These are phyloP conservation scores for Tapirus terrestris DNA, from an alignment of 2,113 vertebrate genomes.

Conservation along the genomic window DNA sequence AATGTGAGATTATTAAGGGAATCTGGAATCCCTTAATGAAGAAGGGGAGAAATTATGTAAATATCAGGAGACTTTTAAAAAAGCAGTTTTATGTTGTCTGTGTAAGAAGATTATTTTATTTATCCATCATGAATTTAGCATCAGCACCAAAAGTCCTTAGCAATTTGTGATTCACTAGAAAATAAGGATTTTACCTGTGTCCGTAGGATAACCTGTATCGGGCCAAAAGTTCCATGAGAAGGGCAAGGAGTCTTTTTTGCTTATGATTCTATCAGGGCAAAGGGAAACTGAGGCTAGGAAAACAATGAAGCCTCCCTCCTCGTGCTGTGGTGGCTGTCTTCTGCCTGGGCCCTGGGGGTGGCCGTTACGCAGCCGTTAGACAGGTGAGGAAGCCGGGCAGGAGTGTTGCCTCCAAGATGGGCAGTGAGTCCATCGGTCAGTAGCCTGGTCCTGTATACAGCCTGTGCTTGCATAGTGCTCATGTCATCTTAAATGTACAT, in stretches of 20 bases:
- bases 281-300: neutral
- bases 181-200: neutral
- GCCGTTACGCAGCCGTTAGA: too few relatives aligned
- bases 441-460: neutral
- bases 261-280: neutral
- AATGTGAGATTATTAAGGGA: neutral
- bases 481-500: fast-evolving
- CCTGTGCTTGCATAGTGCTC: fast-evolving
- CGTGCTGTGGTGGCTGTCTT: fast-evolving
- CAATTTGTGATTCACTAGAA: neutral
- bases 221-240: neutral
- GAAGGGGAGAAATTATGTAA: neutral
- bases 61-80: neutral
- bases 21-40: neutral
- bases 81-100: neutral
- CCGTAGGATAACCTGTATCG: neutral
- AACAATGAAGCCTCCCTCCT: fast-evolving
- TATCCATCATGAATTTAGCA: neutral
- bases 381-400: neutral
- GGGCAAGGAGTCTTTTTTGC: neutral
- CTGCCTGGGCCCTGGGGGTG: too few relatives aligned
- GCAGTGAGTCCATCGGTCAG: fast-evolving
- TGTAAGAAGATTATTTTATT: neutral
- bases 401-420: too few relatives aligned
- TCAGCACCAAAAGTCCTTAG: neutral